These are phyloP conservation scores for Glyphotaelius pellucidus DNA, from an alignment of 2,888 invertebrate species.

Conservation along the genomic window DNA sequence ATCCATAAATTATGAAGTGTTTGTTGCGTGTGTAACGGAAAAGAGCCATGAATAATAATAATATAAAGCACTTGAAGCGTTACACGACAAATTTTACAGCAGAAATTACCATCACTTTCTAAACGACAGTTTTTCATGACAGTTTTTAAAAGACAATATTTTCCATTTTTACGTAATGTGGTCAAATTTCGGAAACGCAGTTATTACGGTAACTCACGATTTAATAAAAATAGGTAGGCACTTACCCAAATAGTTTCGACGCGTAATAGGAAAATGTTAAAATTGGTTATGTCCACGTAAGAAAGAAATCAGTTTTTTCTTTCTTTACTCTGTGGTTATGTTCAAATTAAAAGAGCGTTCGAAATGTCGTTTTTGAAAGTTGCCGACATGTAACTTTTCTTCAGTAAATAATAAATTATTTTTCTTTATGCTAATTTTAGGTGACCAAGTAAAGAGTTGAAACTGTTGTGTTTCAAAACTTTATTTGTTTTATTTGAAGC, in stretches of 20 bases:
- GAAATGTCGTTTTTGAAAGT: not conserved
- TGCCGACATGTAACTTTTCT: not conserved
- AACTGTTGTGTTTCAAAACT: not conserved
- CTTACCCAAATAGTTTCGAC: not conserved
- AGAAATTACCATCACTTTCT: not conserved
- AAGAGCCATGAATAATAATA: not conserved
- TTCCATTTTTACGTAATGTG: not conserved
- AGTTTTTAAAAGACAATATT: not conserved
- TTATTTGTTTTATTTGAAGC: not conserved
- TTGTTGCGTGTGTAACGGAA: not conserved
- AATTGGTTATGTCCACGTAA: not conserved
- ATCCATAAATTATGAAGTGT: not conserved
- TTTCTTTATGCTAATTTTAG: not conserved
- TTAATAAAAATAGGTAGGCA: not conserved
- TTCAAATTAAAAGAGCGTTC: not conserved
- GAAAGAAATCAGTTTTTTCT: no score
- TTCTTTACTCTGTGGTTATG: no score
- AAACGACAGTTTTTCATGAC: constrained; percentile 1
- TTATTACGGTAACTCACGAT: not conserved
- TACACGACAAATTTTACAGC: not conserved
- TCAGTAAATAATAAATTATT: not conserved
- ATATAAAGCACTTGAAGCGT: not conserved
- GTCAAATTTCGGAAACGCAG: not conserved
- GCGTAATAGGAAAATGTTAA: not conserved
- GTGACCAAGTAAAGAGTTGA: not conserved